These are phyloP conservation scores for Cathartes aura DNA, from an alignment of 2,113 vertebrate species.

Conservation along the genomic window DNA sequence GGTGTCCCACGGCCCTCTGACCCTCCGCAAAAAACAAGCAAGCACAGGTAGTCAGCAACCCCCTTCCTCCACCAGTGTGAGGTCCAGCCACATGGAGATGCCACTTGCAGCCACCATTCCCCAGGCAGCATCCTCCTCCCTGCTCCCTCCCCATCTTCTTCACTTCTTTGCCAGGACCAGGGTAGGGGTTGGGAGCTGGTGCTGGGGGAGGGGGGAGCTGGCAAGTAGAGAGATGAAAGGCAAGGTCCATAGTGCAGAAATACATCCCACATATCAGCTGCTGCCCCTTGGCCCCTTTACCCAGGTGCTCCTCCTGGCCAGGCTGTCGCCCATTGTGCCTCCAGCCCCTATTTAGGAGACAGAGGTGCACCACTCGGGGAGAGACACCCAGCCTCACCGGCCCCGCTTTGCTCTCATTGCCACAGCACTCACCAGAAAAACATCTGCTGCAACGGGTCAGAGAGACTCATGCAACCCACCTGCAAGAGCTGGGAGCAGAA, in stretches of 20 bases:
- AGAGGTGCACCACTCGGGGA: neutral
- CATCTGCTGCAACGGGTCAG: neutral
- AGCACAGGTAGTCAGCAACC: neutral
- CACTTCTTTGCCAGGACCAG: neutral
- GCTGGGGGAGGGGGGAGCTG: neutral
- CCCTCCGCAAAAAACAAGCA: neutral
- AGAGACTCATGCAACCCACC: neutral
- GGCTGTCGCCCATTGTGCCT: neutral
- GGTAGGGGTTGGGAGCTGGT: neutral
- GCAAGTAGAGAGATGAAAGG: neutral
- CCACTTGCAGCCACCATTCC: neutral
- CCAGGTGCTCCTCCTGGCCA: neutral
- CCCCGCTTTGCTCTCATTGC: neutral
- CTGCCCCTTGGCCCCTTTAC: neutral
- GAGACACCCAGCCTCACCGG: fast-evolving
- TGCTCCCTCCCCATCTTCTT: neutral
- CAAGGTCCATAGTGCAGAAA: neutral
- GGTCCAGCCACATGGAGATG: neutral
- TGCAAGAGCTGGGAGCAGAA: neutral
- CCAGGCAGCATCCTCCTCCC: neutral
- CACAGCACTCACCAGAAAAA: neutral
- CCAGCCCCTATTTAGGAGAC: neutral
- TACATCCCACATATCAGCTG: fast-evolving
- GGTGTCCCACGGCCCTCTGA: neutral
- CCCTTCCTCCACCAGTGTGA: neutral